Evolutionary conservation across 2,113 vertebrate genomes (phyloP).

Genomic region (Halichoerus grypus): DNA sequence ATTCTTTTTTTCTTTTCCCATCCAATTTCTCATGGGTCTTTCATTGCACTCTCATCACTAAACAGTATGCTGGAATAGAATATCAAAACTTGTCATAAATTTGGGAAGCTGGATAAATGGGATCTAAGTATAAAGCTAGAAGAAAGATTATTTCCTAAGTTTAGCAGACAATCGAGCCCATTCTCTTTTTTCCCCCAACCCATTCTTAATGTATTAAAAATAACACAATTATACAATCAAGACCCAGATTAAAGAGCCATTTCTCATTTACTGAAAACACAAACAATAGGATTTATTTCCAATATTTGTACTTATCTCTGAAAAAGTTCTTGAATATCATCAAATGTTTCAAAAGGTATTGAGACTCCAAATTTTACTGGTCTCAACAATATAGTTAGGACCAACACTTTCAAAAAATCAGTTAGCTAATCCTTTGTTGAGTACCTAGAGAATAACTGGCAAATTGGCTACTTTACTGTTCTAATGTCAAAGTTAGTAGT

Average conservation of each 20-base stretch:
- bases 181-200: not conserved
- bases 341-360: not conserved
- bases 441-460: constrained; percentile 23
- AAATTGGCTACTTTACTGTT: constrained; percentile 42
- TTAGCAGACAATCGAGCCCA: not conserved
- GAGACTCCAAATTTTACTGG: constrained; percentile 19
- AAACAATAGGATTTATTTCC: not conserved
- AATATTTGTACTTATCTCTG: not conserved
- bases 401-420: constrained; percentile 45
- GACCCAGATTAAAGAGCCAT: constrained; percentile 21
- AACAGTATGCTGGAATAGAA: not conserved
- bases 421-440: constrained; percentile 48
- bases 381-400: not conserved
- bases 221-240: constrained; percentile 3
- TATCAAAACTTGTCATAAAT: constrained; percentile 23
- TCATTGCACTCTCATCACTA: constrained; percentile 34
- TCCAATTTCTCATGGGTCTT: constrained; percentile 64
- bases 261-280: constrained; percentile 37
- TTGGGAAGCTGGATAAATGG: constrained; percentile 40
- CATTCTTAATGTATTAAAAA: constrained; percentile 51
- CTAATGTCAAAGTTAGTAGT: constrained; percentile 20
- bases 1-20: constrained; percentile 41
- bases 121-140: not conserved
- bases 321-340: not conserved
- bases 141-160: not conserved